A percentile compares a stretch with the other conserved stretches of the same genome.
These are phyloP conservation scores for Zosterops hypoxanthus DNA, from an alignment of 2,113 vertebrate genomes.

Conservation along the genomic window DNA sequence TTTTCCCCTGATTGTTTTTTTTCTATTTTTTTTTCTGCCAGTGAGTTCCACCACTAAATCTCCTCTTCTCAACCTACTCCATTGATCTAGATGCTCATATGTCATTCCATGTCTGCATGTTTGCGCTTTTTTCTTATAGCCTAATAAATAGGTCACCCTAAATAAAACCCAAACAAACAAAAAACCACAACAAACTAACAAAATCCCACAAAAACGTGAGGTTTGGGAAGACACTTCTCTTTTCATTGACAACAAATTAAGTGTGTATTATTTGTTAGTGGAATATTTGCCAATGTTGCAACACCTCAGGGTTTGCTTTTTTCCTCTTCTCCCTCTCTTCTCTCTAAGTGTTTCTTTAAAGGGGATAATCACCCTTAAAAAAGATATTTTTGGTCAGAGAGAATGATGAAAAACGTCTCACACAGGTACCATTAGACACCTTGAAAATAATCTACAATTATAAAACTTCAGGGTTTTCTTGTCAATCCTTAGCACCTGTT, in stretches of 20 bases:
- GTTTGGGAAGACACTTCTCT: background rate
- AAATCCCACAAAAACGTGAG: too few relatives aligned
- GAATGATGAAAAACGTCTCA: background rate
- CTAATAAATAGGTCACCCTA: background rate
- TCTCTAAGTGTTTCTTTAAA: background rate
- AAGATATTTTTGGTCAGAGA: background rate
- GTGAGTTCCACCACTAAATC: background rate
- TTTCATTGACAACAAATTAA: background rate
- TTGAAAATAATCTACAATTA: background rate
- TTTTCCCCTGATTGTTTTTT: background rate
- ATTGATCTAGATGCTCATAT: background rate
- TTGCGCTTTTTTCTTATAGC: background rate
- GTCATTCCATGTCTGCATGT: background rate
- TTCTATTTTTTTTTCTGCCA: background rate
- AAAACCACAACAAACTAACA: too few relatives aligned
- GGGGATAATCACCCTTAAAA: background rate
- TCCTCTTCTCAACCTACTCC: background rate
- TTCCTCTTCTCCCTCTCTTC: fast-evolving
- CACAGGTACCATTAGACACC: background rate
- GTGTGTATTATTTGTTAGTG: background rate
- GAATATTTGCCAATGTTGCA: background rate
- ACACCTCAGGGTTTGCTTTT: background rate
- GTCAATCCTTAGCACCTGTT: background rate
- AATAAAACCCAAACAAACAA: background rate
- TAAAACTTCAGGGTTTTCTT: background rate